Base-by-base conservation (phyloP, 2,797 vertebrate species). In the Microctenopoma steveboyesi region DNA sequence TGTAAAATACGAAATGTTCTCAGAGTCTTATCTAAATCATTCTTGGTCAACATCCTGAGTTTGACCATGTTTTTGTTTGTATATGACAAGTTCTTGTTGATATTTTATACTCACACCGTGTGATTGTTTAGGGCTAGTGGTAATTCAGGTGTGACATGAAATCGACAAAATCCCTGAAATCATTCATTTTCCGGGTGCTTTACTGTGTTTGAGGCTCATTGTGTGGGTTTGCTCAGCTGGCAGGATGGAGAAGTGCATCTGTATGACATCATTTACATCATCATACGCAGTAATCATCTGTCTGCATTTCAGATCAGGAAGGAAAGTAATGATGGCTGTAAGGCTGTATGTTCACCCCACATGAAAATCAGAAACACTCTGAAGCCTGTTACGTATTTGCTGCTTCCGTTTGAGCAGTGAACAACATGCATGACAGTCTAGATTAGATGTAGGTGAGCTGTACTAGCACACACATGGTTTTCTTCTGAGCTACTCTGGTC, bases 241-340 rank as follows among this genome's bases (percentile, higher is more conserved):
- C 70, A 63, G n/a, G 61, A 69, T 49, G 28, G 39, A 66, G 56
- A 66, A 42, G 54, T 22, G 22, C 22, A 22, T 22, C 22, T 22
- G 22, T 22, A 22, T 22, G 22, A 22, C 22, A 22, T 22, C 22
- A 22, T 22, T 22, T 22, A 22, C 22, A 22, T 22, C 22, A 22
- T 22, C 22, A 53, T 30, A 52, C 66, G 28, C 47, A 55, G 64
- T 66, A 79, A 69, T 73, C 40, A 69, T 70, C 65, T 52, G 63
- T 45, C 55, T 69, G 60, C 60, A 64, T 65, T 79, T 80, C 59
- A 70, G 42, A 61, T 62, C 56, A 8, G 43, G 54, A 28, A 15
- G 60, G 39, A 45, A 48, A 59, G 43, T 4, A 57, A 25, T 7
- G 25, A 25, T 7, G 25, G 14, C 3, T 3, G 30, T 60, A 46